Evolutionary conservation across 2,888 invertebrate species (phyloP).

Genomic region (Harpalus rufipes): DNA sequence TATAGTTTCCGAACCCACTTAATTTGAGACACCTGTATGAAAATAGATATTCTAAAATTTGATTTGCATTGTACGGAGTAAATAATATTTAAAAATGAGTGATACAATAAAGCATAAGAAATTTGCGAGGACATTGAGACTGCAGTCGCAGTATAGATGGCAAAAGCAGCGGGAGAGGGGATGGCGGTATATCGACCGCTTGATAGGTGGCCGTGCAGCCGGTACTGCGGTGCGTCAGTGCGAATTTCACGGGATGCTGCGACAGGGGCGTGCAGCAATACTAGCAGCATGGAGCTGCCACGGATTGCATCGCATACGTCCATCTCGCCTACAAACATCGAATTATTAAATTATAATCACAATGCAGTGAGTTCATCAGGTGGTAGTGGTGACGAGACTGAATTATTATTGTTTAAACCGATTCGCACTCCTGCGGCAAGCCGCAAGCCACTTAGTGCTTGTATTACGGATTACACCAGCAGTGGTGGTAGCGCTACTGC

Average conservation of each 20-base stretch:
- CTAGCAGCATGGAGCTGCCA: constrained; percentile 75
- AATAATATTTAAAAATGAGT: no score
- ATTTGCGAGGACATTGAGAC: neutral
- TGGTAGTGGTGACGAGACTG: constrained; percentile 20
- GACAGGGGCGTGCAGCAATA: constrained; percentile 9
- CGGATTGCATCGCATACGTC: constrained; percentile 75
- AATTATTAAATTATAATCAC: constrained; percentile 62
- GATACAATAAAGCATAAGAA: neutral
- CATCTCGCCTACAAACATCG: constrained; percentile 73
- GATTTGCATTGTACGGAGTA: neutral
- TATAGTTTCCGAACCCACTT: no score
- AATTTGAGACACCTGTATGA: no score
- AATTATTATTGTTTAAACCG: neutral
- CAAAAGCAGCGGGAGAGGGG: constrained; percentile 14
- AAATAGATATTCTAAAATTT: neutral
- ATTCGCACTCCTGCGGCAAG: constrained; percentile 15
- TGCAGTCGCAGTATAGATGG: neutral
- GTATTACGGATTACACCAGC: constrained; percentile 38
- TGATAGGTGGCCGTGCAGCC: neutral
- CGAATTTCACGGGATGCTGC: constrained; percentile 72
- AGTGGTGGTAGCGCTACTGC: neutral
- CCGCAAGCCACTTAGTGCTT: constrained; percentile 48
- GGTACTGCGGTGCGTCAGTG: constrained; percentile 55
- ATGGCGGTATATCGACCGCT: constrained; percentile 55
- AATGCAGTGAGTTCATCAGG: constrained; percentile 36